phyloP scores from a whole-genome alignment of 2,888 invertebrate genomes.

The Gymnoscelis rufifasciata region DNA sequence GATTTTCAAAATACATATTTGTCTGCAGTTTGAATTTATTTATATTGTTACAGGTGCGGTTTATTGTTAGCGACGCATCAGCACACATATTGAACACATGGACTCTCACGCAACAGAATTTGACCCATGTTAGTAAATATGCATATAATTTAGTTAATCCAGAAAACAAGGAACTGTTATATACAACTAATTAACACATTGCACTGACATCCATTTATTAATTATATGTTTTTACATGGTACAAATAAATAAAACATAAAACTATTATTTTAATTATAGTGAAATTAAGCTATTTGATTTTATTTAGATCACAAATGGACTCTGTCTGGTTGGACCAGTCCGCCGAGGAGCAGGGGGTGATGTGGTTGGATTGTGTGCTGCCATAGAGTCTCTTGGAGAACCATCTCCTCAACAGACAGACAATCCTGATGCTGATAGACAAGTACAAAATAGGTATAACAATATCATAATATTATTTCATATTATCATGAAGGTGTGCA shows the following conservation, averaged over 20 bases:
- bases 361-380: slow-evolving; percentile 90
- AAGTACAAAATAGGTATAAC: slow-evolving; percentile 62
- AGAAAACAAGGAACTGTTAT: too few species aligned
- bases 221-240: too few species aligned
- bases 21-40: too few species aligned
- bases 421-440: slow-evolving; percentile 49
- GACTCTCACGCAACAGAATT: slow-evolving; percentile 89
- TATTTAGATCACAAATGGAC: slow-evolving; percentile 90
- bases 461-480: too few species aligned
- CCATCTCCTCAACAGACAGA: slow-evolving; percentile 86
- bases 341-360: slow-evolving; percentile 79
- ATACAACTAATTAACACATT: not conserved
- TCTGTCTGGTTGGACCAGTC: slow-evolving; percentile 90
- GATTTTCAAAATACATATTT: too few species aligned
- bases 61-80: slow-evolving; percentile 92
- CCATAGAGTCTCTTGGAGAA: slow-evolving; percentile 91
- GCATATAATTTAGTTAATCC: too few species aligned
- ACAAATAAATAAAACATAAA: too few species aligned
- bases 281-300: too few species aligned
- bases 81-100: slow-evolving; percentile 92
- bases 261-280: too few species aligned
- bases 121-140: slow-evolving; percentile 85
- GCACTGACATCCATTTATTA: too few species aligned
- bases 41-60: slow-evolving; percentile 86
- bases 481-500: too few species aligned